phyloP scores from a whole-genome alignment of 2,888 invertebrate species.

The Liposcelis brunnea region DNA sequence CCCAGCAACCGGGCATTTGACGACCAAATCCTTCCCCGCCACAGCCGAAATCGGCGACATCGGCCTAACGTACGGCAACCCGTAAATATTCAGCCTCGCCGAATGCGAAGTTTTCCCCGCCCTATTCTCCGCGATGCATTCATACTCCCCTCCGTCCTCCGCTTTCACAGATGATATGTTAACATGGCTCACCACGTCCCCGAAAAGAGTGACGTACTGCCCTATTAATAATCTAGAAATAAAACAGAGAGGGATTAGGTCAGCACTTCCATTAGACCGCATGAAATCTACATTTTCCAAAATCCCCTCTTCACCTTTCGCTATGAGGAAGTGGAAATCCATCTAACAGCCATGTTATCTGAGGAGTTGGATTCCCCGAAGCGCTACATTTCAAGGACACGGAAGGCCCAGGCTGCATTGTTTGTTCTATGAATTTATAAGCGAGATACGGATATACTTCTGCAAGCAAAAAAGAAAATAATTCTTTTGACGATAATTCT shows the following conservation, averaged over 20 bases:
- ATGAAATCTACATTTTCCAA: too few species aligned
- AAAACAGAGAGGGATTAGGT: too few species aligned
- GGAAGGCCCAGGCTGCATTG: constrained; percentile 30
- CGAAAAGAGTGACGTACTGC: constrained; percentile 31
- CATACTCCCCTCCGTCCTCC: constrained; percentile 36
- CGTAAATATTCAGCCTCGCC: constrained; percentile 36
- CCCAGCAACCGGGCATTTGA: constrained; percentile 37
- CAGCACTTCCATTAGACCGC: too few species aligned
- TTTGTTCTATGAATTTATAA: constrained; percentile 30
- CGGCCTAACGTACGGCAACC: constrained; percentile 28
- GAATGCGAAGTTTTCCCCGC: constrained; percentile 31
- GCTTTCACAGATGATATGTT: constrained; percentile 29
- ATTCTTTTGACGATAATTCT: not conserved
- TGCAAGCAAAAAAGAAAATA: constrained; percentile 20
- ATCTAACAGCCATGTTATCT: constrained; percentile 33
- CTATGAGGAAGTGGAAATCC: constrained; percentile 30
- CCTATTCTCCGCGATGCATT: constrained; percentile 32
- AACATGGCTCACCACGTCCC: constrained; percentile 33
- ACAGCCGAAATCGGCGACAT: constrained; percentile 29
- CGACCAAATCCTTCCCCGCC: constrained; percentile 29
- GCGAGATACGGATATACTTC: constrained; percentile 33
- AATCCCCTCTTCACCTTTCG: constrained; percentile 26
- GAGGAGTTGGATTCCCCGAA: constrained; percentile 32
- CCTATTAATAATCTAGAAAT: constrained; percentile 28
- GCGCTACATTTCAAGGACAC: constrained; percentile 32